These are phyloP conservation scores for Salvelinus namaycush DNA, from an alignment of 2,113 vertebrate genomes.

Conservation along the genomic window DNA sequence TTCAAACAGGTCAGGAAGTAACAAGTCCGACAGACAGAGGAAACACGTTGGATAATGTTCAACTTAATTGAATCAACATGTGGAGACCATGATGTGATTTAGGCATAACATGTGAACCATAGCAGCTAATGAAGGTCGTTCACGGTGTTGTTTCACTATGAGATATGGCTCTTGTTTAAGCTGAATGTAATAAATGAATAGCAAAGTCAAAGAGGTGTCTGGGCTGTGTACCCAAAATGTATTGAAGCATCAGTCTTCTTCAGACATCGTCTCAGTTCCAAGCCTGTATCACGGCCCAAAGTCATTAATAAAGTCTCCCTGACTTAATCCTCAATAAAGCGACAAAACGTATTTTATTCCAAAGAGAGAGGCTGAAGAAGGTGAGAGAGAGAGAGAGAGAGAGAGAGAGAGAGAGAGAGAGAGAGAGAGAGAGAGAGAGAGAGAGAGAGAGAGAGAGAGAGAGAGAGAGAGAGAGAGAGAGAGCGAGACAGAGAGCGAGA, in stretches of 20 bases:
- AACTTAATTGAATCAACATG: slow-evolving; percentile 8
- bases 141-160: background rate
- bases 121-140: background rate
- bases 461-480: slow-evolving; percentile 13
- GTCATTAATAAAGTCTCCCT: background rate
- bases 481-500: background rate
- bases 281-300: background rate
- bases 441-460: background rate
- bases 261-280: slow-evolving; percentile 5
- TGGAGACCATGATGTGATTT: slow-evolving; percentile 1
- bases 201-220: slow-evolving; percentile 14
- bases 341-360: slow-evolving; percentile 14
- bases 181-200: slow-evolving; percentile 26
- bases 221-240: slow-evolving; percentile 4
- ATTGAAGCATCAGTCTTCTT: background rate
- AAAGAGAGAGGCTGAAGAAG: slow-evolving; percentile 2
- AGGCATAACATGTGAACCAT: slow-evolving; percentile 5
- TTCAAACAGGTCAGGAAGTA: slow-evolving; percentile 22
- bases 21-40: background rate
- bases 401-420: background rate
- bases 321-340: slow-evolving; percentile 15
- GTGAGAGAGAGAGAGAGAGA: background rate
- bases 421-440: background rate
- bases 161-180: slow-evolving; percentile 11
- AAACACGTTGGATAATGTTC: background rate